A percentile compares a stretch with the other conserved stretches of the same genome.
Conservation (phyloP, 2,888 invertebrate genomes). For the Drosophila testacea region DNA sequence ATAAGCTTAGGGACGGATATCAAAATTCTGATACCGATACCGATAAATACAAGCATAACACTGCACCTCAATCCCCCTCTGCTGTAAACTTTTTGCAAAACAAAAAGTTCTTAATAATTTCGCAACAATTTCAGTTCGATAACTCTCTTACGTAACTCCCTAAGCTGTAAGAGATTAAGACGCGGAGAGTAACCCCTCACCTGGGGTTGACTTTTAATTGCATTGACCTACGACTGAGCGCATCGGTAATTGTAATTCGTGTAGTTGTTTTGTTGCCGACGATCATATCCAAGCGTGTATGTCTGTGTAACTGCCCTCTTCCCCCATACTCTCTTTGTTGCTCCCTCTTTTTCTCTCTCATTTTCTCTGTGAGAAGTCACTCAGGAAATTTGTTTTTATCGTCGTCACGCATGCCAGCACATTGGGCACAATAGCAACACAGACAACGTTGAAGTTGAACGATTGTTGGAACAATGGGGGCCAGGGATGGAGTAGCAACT, state of each 20-base stretch:
- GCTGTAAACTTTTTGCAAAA: no score
- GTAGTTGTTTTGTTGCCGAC: constrained; percentile 39
- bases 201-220: constrained; percentile 60
- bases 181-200: constrained; percentile 29
- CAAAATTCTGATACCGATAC: no score
- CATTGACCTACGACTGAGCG: constrained; percentile 60
- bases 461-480: constrained; percentile 2
- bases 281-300: constrained; percentile 41
- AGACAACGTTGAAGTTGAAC: background rate
- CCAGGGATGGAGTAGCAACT: constrained; percentile 9
- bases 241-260: constrained; percentile 60
- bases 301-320: constrained; percentile 12
- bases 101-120: background rate
- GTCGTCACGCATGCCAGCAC: constrained; percentile 81
- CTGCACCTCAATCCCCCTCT: no score
- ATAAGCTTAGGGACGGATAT: no score
- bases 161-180: background rate
- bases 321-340: background rate
- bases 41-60: no score
- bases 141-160: background rate
- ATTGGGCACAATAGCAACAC: constrained; percentile 73
- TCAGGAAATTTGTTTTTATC: constrained; percentile 77
- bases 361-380: constrained; percentile 48
- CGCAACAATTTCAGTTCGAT: background rate
- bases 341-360: constrained; percentile 11